A percentile compares a stretch with the other conserved stretches of the same genome.
Conservation (phyloP, 2,113 vertebrate species). For the Hippoglossus stenolepis region DNA sequence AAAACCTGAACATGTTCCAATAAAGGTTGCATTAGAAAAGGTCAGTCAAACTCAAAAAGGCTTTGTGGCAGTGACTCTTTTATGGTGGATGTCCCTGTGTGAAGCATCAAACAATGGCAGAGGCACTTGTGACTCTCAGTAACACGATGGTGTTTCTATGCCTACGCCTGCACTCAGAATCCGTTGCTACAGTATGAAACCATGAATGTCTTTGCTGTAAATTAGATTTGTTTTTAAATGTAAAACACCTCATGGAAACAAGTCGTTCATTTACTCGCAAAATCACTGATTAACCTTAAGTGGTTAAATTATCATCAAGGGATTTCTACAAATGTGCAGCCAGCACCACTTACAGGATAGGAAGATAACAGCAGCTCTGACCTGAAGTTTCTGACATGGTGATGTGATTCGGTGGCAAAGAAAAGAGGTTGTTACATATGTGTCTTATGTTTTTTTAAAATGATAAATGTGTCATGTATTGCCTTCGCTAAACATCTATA, state of each 20-base stretch:
- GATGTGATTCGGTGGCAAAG: too few species aligned
- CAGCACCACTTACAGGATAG: too few species aligned
- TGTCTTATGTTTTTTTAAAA: too few species aligned
- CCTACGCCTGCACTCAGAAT: neutral
- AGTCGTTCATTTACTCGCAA: neutral
- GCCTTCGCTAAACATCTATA: too few species aligned
- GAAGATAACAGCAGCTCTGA: too few species aligned
- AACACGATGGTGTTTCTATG: neutral
- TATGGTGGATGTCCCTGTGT: neutral
- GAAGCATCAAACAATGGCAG: neutral
- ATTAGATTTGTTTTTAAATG: neutral
- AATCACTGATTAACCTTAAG: too few species aligned
- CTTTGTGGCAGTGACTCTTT: neutral
- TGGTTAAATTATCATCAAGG: too few species aligned
- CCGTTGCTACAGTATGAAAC: neutral
- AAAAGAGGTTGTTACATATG: too few species aligned
- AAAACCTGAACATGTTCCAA: neutral
- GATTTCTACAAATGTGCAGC: too few species aligned
- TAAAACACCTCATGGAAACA: neutral
- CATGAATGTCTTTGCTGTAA: neutral
- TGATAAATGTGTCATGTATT: too few species aligned
- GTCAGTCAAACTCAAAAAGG: slow-evolving; percentile 1
- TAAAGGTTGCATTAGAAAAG: neutral
- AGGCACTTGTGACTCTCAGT: neutral
- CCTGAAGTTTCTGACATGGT: too few species aligned